phyloP scores from a whole-genome alignment of 2,888 invertebrate species.

The Hoplodrina ambigua region DNA sequence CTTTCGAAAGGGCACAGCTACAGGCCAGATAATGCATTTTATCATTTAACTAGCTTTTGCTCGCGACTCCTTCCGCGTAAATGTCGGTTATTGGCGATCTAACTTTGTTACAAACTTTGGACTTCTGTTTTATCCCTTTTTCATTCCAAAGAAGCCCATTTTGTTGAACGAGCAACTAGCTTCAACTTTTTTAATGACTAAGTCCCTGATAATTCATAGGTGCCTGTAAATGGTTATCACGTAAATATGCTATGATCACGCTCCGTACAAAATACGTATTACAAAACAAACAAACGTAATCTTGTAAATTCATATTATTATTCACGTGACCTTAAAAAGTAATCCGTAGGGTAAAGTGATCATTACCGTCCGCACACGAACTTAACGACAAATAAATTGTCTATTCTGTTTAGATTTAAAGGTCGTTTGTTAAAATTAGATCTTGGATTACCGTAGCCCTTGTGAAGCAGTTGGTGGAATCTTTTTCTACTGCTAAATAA shows the following conservation, averaged over 20 bases:
- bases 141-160: no score
- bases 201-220: no score
- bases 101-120: no score
- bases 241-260: background rate
- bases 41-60: no score
- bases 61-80: no score
- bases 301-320: conserved; percentile 19
- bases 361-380: conserved; percentile 13
- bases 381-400: conserved; percentile 38
- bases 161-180: no score
- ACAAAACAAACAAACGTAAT: background rate
- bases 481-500: no score
- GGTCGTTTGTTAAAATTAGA: conserved; percentile 20
- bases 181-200: no score
- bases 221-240: no score
- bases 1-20: background rate
- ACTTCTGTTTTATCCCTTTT: no score
- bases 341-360: conserved; percentile 15
- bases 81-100: no score
- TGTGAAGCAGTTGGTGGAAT: no score
- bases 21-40: background rate
- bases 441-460: background rate
- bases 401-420: conserved; percentile 7
- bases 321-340: conserved; percentile 11
- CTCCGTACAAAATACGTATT: background rate